phyloP scores from a whole-genome alignment of 1,140 invertebrate genomes.

The Octopus sinensis region DNA sequence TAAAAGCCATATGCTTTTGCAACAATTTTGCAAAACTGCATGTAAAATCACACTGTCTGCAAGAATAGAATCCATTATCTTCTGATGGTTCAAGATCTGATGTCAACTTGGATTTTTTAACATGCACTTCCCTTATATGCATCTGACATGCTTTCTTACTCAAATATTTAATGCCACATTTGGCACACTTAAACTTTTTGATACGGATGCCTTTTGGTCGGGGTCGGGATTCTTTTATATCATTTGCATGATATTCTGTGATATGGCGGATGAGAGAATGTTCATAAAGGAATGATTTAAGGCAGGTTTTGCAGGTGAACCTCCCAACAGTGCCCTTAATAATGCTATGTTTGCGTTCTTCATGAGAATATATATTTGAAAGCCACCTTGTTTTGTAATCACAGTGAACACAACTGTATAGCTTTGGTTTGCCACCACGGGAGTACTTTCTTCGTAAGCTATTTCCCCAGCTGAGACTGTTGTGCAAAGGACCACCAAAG shows the following conservation, averaged over 20 bases:
- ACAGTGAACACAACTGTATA: slow-evolving; percentile 84
- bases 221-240: neutral
- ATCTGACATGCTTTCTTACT: slow-evolving; percentile 36
- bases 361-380: slow-evolving; percentile 86
- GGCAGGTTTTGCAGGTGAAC: slow-evolving; percentile 49
- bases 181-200: slow-evolving; percentile 58
- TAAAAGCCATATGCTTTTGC: slow-evolving; percentile 39
- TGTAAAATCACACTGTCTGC: slow-evolving; percentile 35
- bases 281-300: slow-evolving; percentile 48
- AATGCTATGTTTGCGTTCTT: slow-evolving; percentile 65
- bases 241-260: neutral
- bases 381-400: slow-evolving; percentile 83
- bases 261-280: slow-evolving; percentile 51
- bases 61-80: slow-evolving; percentile 18
- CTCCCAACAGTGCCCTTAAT: slow-evolving; percentile 22
- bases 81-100: slow-evolving; percentile 11
- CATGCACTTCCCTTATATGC: slow-evolving; percentile 33
- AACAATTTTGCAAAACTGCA: slow-evolving; percentile 43
- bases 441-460: slow-evolving; percentile 20
- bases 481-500: neutral
- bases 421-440: slow-evolving; percentile 61
- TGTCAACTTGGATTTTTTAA: slow-evolving; percentile 15
- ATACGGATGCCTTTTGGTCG: slow-evolving; percentile 13
- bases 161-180: slow-evolving; percentile 57
- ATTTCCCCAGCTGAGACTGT: slow-evolving; percentile 17